Evolutionary conservation across 2,888 invertebrate species (phyloP), one percentile per base, ranked within the genome.

Genomic region (Chelonus formosanus): DNA sequence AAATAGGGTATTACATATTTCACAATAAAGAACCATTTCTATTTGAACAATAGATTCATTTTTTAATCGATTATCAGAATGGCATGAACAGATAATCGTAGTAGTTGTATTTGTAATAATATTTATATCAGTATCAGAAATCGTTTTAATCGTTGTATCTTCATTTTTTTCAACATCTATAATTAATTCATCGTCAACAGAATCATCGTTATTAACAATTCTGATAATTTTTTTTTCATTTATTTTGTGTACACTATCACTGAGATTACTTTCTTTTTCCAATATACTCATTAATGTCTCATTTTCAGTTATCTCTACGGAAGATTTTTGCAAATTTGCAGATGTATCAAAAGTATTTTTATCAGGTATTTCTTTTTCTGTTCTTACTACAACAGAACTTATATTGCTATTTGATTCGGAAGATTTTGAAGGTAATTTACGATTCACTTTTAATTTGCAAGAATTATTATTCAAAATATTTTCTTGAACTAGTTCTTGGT

Each of bases 1-100:
- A 34, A 78, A 84, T 2, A 82, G 54, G 0, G 77, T 73, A 3
- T 68, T 70, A 10, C 83, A 83, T 4, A 65, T 67, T 4, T 74
- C 74, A 48, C 83, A 83, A 0, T 75, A 62, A 1, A 82, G 67
- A 1, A 79, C 75, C 75, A 83, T 76, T 65, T 82, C 83, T 0
- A 83, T 79, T 10, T 76, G 76, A 3, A 82, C 56, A 6, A 71
- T 74, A 3, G 70, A 68, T 0, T 67, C 64, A n/a, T 67, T 56
- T 3, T 63, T 6, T 0, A 52, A 32, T 4, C 50, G 34, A 0
- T 75, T 71, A 5, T 71, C 67, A 20, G 20, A 20, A 44, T 83
- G 83, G 50, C 83, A 83, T 0, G 70, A 8, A 36, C 83, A 83
- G 48, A 81, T 73, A 0, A 45, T 65, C 1, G 74, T 57, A 20